Conservation (phyloP, 2,888 invertebrate genomes). For the Philereme transversata region DNA sequence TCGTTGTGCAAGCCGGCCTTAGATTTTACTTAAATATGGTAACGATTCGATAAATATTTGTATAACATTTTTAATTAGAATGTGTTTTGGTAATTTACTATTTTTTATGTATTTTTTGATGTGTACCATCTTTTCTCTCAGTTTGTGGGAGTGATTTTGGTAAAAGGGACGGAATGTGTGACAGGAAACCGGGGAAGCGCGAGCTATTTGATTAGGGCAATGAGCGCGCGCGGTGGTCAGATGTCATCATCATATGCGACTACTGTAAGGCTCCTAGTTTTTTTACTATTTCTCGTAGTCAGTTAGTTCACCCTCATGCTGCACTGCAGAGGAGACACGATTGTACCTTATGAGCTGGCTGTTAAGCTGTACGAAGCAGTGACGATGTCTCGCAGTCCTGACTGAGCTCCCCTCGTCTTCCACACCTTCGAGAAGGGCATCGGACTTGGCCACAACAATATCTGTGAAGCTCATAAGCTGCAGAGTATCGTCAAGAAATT, state of each 20-base stretch:
- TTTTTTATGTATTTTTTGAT: constrained; percentile 1
- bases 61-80: background rate
- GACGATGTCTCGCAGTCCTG: constrained; percentile 78
- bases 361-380: constrained; percentile 87
- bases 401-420: constrained; percentile 86
- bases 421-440: constrained; percentile 87
- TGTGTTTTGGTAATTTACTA: constrained; percentile 3
- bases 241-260: no score
- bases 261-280: no score
- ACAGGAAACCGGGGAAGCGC: no score
- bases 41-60: background rate
- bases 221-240: no score
- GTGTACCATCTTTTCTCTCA: no score
- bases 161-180: no score
- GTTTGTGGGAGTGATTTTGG: no score
- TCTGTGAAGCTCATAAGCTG: constrained; percentile 90
- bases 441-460: constrained; percentile 92
- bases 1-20: background rate
- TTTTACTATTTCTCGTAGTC: no score
- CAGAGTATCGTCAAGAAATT: constrained; percentile 83
- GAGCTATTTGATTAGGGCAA: no score
- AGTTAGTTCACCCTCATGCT: constrained; percentile 94
- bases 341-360: constrained; percentile 93
- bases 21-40: background rate
- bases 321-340: constrained; percentile 94